These are phyloP conservation scores for Acanthurus lineatus DNA, from an alignment of 2,797 vertebrate species.

Conservation along the genomic window DNA sequence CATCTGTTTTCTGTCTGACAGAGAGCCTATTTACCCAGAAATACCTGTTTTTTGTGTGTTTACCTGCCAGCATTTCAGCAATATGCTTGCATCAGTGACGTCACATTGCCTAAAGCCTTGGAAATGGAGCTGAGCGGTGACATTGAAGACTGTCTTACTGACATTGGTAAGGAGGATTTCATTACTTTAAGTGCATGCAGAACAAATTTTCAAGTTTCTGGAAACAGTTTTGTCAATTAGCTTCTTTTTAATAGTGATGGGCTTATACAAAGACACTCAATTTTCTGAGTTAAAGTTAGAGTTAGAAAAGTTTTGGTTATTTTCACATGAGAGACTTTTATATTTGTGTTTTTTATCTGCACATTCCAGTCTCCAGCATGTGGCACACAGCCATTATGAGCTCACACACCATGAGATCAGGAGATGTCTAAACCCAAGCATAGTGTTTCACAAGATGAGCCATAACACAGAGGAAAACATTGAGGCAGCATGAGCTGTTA, in stretches of 20 bases:
- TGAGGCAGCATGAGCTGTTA: not conserved
- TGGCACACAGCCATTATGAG: no score
- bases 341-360: not conserved
- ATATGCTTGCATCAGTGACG: constrained; percentile 74
- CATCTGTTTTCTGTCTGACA: not conserved
- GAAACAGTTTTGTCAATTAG: not conserved
- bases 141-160: constrained; percentile 84
- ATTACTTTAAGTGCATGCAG: no score
- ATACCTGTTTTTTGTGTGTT: constrained; percentile 21
- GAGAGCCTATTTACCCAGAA: not conserved
- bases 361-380: not conserved
- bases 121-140: constrained; percentile 80
- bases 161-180: constrained; percentile 76
- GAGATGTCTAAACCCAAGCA: not conserved
- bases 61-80: constrained; percentile 76
- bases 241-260: not conserved
- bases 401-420: not conserved
- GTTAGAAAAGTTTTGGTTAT: no score
- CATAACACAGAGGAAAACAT: not conserved
- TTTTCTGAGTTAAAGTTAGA: no score
- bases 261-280: not conserved
- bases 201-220: not conserved
- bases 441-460: not conserved
- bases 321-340: no score
- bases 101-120: constrained; percentile 79